These are phyloP conservation scores for Pachycephus smyrnensis DNA, from an alignment of 2,888 invertebrate species.

Conservation along the genomic window DNA sequence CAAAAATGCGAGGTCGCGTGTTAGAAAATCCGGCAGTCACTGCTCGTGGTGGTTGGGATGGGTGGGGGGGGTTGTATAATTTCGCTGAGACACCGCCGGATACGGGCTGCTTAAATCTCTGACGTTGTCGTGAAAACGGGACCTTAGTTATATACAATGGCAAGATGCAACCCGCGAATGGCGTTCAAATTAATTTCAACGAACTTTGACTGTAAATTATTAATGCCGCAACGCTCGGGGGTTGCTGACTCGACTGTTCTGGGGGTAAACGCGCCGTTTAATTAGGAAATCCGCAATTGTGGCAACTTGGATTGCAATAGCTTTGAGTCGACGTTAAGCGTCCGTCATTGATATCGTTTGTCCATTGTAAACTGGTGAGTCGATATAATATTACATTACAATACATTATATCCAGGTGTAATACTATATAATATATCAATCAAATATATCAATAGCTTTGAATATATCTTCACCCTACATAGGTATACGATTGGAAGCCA, in stretches of 20 bases:
- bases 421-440: no score
- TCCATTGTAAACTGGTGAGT: no score
- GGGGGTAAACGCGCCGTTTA: conserved; percentile 49
- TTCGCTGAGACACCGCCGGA: conserved; percentile 33
- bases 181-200: conserved; percentile 52
- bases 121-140: conserved; percentile 28
- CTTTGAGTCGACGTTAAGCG: background rate
- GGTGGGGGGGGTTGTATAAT: conserved; percentile 11
- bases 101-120: conserved; percentile 38
- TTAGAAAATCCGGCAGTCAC: no score
- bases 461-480: no score
- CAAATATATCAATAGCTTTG: no score
- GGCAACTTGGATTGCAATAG: conserved; percentile 20
- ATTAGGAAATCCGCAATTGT: conserved; percentile 54
- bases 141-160: conserved; percentile 23
- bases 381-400: no score
- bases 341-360: no score
- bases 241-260: conserved; percentile 43
- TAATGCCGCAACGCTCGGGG: conserved; percentile 16
- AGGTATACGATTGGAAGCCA: no score
- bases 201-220: conserved; percentile 38
- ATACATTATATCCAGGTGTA: no score
- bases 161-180: conserved; percentile 47
- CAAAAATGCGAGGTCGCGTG: no score
- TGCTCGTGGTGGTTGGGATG: no score